phyloP scores from a whole-genome alignment of 2,113 vertebrate species.

The Nestor notabilis region DNA sequence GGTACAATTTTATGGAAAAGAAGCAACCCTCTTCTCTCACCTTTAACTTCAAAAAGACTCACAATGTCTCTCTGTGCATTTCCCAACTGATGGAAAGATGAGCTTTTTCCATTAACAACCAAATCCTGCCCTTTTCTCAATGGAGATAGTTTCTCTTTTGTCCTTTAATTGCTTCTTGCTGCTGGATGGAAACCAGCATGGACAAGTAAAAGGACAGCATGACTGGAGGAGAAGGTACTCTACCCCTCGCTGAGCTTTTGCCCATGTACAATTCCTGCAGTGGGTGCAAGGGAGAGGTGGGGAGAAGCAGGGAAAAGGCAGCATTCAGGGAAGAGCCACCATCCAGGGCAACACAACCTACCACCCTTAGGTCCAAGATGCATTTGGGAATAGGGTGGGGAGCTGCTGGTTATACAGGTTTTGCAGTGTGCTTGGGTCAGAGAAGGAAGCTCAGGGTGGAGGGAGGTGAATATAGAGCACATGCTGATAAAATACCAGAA shows the following conservation, averaged over 20 bases:
- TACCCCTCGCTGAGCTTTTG: neutral
- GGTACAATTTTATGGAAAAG: neutral
- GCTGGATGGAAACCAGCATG: fast-evolving
- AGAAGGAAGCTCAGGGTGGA: neutral
- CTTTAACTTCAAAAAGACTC: neutral
- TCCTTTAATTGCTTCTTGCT: neutral
- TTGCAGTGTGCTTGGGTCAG: neutral
- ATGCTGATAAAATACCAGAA: neutral
- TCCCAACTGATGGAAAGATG: neutral
- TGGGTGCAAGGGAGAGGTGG: neutral
- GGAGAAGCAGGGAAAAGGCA: neutral
- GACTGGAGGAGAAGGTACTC: neutral
- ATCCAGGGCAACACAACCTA: neutral
- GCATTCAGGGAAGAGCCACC: neutral
- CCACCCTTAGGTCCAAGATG: neutral
- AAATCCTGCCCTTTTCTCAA: neutral
- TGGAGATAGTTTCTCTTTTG: neutral
- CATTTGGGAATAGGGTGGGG: neutral
- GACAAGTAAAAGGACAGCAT: neutral
- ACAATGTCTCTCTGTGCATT: fast-evolving
- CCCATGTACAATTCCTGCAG: fast-evolving
- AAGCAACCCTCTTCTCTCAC: fast-evolving
- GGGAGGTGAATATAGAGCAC: neutral
- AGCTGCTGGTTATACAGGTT: neutral
- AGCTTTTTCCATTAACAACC: neutral